phyloP scores from a whole-genome alignment of 2,888 invertebrate genomes.

The Petrolisthes cinctipes region DNA sequence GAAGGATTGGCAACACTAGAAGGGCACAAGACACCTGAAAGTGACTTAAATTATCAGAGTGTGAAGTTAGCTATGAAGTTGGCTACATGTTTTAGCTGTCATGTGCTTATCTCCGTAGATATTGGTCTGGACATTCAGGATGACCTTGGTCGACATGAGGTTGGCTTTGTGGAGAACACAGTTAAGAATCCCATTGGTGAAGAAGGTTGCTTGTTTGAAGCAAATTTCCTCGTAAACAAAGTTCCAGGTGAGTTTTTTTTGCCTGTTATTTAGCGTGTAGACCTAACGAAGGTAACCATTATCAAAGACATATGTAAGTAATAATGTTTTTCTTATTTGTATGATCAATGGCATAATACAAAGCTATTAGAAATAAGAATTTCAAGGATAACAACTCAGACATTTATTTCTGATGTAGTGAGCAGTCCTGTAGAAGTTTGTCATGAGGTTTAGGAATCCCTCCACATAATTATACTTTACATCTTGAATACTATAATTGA shows the following conservation, averaged over 20 bases:
- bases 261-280: background rate
- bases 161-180: slow-evolving; percentile 74
- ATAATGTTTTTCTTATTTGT: too few relatives aligned
- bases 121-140: slow-evolving; percentile 70
- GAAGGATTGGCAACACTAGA: background rate
- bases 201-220: slow-evolving; percentile 73
- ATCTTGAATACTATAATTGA: too few relatives aligned
- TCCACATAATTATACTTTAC: too few relatives aligned
- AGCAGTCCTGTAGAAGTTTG: too few relatives aligned
- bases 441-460: too few relatives aligned
- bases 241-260: slow-evolving; percentile 67
- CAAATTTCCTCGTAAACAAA: slow-evolving; percentile 71
- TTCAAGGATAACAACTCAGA: too few relatives aligned
- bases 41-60: background rate
- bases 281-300: too few relatives aligned
- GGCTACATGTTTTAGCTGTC: background rate
- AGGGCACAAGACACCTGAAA: background rate
- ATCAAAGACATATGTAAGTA: too few relatives aligned
- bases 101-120: slow-evolving; percentile 38
- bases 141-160: slow-evolving; percentile 75
- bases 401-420: too few relatives aligned
- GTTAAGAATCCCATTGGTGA: slow-evolving; percentile 70
- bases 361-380: too few relatives aligned
- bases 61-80: slow-evolving; percentile 1
- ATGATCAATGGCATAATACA: too few relatives aligned